Evolutionary conservation across 2,113 vertebrate species (phyloP).

Genomic region (Piaya cayana): DNA sequence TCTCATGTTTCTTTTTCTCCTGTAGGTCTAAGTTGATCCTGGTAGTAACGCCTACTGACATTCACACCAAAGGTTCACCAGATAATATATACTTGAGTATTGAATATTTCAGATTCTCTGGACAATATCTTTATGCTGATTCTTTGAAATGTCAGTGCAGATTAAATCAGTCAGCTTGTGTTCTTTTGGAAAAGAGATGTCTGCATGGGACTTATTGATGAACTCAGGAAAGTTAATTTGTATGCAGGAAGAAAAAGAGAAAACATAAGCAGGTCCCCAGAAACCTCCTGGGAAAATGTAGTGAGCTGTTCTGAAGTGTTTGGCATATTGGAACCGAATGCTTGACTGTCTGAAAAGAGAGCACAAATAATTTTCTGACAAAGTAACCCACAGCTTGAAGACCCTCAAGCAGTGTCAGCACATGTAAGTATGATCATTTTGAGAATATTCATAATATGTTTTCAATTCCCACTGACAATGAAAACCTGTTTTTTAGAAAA

Average conservation of each 20-base stretch:
- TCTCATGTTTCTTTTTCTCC: neutral
- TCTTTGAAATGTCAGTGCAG: neutral
- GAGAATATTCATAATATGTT: neutral
- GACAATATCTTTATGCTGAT: neutral
- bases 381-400: neutral
- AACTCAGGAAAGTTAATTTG: neutral
- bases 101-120: slow-evolving; percentile 3
- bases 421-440: neutral
- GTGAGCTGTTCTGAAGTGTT: neutral
- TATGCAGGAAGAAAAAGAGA: neutral
- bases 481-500: neutral
- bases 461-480: neutral
- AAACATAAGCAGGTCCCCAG: neutral
- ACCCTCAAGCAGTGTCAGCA: neutral
- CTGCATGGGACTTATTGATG: neutral
- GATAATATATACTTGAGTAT: neutral
- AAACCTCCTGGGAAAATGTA: neutral
- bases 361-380: neutral
- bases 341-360: neutral
- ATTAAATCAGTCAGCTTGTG: neutral
- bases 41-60: neutral
- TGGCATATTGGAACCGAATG: neutral
- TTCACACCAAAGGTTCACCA: neutral
- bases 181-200: neutral
- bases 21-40: neutral